Percentiles rank a stretch among this genome's conserved stretches.
These are phyloP conservation scores for Melipona bicolor DNA, from an alignment of 2,888 invertebrate species.

Conservation along the genomic window DNA sequence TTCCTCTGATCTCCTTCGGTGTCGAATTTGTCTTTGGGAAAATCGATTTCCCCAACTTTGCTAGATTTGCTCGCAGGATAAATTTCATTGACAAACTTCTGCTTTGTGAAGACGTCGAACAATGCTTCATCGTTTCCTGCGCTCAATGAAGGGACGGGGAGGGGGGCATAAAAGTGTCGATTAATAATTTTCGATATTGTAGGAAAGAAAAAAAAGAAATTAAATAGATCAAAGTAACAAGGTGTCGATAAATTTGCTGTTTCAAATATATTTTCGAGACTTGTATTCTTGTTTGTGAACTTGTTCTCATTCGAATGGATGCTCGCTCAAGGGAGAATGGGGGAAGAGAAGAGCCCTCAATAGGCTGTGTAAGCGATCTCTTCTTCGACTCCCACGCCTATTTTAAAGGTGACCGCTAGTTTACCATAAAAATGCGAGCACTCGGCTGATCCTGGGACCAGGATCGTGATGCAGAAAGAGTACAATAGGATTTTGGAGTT, in stretches of 20 bases:
- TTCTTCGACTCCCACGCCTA: slow-evolving; percentile 82
- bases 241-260: not conserved
- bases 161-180: not conserved
- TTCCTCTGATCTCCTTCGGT: slow-evolving; percentile 36
- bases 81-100: not conserved
- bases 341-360: slow-evolving; percentile 16
- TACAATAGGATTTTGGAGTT: slow-evolving; percentile 68
- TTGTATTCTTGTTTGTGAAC: slow-evolving; percentile 8
- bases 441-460: slow-evolving; percentile 68
- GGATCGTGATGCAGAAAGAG: slow-evolving; percentile 48
- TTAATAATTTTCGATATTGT: not conserved
- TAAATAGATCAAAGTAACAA: too few relatives aligned
- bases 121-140: not conserved
- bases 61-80: not conserved
- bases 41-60: slow-evolving; percentile 55
- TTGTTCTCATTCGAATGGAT: slow-evolving; percentile 7
- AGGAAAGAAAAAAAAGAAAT: too few relatives aligned
- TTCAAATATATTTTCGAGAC: not conserved
- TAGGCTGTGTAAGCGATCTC: slow-evolving; percentile 74
- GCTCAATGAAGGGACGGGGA: not conserved
- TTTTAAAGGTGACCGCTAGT: slow-evolving; percentile 77
- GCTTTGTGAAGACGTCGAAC: not conserved
- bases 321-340: not conserved
- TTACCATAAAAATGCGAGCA: slow-evolving; percentile 79
- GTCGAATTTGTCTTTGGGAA: slow-evolving; percentile 61